Evolutionary conservation across 2,888 invertebrate genomes (phyloP).

Genomic region (Platypus cylindrus): DNA sequence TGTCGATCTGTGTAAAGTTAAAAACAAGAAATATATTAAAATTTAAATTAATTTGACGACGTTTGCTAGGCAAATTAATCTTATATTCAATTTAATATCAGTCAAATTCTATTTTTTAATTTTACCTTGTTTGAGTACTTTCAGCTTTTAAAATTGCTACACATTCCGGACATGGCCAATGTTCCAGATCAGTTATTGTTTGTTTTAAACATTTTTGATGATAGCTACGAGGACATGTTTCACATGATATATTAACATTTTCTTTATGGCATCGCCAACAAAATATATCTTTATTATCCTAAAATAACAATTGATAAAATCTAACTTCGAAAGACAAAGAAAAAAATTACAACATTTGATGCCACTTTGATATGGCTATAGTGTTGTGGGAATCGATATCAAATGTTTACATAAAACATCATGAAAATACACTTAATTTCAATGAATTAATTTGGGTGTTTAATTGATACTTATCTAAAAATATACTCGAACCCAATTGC

Average conservation of each 20-base stretch:
- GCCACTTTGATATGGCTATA: too few relatives aligned
- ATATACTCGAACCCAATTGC: too few relatives aligned
- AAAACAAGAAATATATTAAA: conserved; percentile 4
- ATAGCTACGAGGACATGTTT: conserved; percentile 73
- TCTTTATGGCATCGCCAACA: conserved; percentile 89
- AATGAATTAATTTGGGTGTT: too few relatives aligned
- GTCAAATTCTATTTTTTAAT: not conserved
- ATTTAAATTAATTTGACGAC: not conserved
- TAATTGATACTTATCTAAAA: too few relatives aligned
- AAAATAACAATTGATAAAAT: conserved; percentile 14
- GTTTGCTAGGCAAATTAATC: too few relatives aligned
- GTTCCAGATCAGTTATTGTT: conserved; percentile 37
- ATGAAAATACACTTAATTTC: too few relatives aligned
- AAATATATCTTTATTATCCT: conserved; percentile 55
- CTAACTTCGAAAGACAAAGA: too few relatives aligned
- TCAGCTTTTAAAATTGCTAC: conserved; percentile 57
- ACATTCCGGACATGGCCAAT: conserved; percentile 87
- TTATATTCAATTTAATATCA: too few relatives aligned
- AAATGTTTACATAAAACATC: too few relatives aligned
- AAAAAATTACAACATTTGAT: too few relatives aligned
- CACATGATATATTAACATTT: conserved; percentile 52
- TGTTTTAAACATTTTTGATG: conserved; percentile 64
- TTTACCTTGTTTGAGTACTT: conserved; percentile 53
- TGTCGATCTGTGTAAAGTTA: conserved; percentile 30
- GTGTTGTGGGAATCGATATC: too few relatives aligned